Conservation (phyloP, 1,140 invertebrate species). For the Amphibalanus amphitrite region DNA sequence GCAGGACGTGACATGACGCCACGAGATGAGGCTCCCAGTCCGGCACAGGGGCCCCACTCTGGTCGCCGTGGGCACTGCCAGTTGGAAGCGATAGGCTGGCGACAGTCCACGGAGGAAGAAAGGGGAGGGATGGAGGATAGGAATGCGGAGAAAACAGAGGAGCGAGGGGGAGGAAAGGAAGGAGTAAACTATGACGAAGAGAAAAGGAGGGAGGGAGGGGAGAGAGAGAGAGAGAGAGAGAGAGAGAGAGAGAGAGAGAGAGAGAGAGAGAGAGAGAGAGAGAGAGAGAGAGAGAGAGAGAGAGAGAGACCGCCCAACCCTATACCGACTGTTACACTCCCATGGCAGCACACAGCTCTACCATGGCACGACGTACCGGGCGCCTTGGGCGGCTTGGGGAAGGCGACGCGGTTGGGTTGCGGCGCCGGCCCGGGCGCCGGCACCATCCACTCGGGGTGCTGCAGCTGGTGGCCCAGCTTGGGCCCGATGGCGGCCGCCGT, state of each 20-base stretch:
- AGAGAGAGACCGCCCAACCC: neutral
- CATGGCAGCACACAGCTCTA: too few species aligned
- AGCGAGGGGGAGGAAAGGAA: constrained; percentile 15
- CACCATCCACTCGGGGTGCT: constrained; percentile 55
- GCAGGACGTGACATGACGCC: too few species aligned
- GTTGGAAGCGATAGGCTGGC: too few species aligned
- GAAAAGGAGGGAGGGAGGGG: neutral
- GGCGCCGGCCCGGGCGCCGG: constrained; percentile 60
- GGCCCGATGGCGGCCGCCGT: constrained; percentile 35
- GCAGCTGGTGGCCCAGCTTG: constrained; percentile 38
- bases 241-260: neutral
- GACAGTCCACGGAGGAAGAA: too few species aligned
- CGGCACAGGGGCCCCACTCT: too few species aligned
- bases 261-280: neutral
- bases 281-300: neutral
- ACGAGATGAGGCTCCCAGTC: too few species aligned
- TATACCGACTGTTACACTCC: neutral
- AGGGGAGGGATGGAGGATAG: too few species aligned
- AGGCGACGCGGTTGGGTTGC: constrained; percentile 55
- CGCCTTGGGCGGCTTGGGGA: constrained; percentile 73
- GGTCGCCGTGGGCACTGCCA: too few species aligned
- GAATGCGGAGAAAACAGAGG: neutral
- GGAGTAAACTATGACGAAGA: neutral
- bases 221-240: constrained; percentile 4
- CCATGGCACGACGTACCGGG: too few species aligned